Evolutionary conservation across 2,113 vertebrate species (phyloP).

Genomic region (Rostratula benghalensis): DNA sequence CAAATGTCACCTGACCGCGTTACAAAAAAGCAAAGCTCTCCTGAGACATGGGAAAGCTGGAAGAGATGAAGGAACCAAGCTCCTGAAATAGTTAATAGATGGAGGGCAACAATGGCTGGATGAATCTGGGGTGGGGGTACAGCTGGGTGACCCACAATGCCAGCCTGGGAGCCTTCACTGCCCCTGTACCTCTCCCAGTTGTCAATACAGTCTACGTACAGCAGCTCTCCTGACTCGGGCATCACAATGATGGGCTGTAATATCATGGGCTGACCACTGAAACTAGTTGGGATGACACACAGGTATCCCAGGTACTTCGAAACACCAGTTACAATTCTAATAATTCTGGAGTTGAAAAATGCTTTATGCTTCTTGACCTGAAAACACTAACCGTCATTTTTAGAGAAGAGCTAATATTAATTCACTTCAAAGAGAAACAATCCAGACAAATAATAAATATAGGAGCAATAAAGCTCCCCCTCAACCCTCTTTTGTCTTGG

Average conservation of each 20-base stretch:
- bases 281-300: not conserved
- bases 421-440: not conserved
- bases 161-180: not conserved
- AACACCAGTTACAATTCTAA: not conserved
- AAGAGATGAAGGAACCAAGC: not conserved
- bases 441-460: not conserved
- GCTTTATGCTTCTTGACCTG: not conserved
- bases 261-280: not conserved
- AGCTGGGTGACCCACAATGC: not conserved
- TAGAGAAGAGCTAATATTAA: not conserved
- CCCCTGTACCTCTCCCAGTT: not conserved
- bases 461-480: not conserved
- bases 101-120: not conserved
- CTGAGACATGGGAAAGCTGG: not conserved
- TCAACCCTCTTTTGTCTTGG: not conserved
- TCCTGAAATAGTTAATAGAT: not conserved
- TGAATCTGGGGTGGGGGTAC: not conserved
- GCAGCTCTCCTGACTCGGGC: not conserved
- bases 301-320: not conserved
- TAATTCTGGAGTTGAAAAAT: not conserved
- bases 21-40: not conserved
- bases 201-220: not conserved
- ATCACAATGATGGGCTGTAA: not conserved
- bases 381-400: not conserved
- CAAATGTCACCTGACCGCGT: not conserved